Evolutionary conservation across 2,797 vertebrate species (phyloP), one percentile per base, ranked within the genome.

Genomic region (Sebastes matsubarae): DNA sequence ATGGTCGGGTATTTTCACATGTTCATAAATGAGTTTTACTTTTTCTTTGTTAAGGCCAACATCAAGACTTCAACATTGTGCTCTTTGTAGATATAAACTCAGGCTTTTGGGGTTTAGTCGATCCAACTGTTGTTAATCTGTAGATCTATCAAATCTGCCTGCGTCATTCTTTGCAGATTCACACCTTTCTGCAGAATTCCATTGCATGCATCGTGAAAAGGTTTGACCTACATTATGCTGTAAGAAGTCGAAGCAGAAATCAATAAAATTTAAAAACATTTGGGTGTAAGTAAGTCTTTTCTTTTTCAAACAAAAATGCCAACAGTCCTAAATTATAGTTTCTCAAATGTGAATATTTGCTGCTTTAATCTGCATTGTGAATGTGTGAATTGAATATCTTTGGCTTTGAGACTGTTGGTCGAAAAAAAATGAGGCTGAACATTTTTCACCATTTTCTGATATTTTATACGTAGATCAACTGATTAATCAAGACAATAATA

Each of bases 1-100:
- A 4, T 0, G 0, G 20, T 8, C 0, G 0, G 14, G 24, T 77
- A n/a, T 58, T 68, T 30, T 38, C 27, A 46, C 36, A 9, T 2
- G 10, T 8, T 68, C 25, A 32, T 77, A 22, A 77, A 63, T 1
- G 2, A 16, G 7, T 63, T 69, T 32, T 34, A 2, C 24, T 11
- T 38, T 42, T 36, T 18, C 1, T 16, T 6, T 57, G 24, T 8
- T 2, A 61, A 46, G 13, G 24, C 8, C 8, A 50, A n/a, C n/a
- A 57, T 63, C 27, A 12, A 29, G 50, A 70, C n/a, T 68, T 64
- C 7, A 46, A 66, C 24, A 42, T 5, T 1, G 20, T 57, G 18
- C 0, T 24, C 54, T 30, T 13, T 20, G 54, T 22, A n/a, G 5
- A 29, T 2, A 22, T 22, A 16, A 38, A 29, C n/a, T 3, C 18